Evolutionary conservation across 2,113 vertebrate species (phyloP), one percentile per base, ranked within the genome.

Genomic region (Ia io): DNA sequence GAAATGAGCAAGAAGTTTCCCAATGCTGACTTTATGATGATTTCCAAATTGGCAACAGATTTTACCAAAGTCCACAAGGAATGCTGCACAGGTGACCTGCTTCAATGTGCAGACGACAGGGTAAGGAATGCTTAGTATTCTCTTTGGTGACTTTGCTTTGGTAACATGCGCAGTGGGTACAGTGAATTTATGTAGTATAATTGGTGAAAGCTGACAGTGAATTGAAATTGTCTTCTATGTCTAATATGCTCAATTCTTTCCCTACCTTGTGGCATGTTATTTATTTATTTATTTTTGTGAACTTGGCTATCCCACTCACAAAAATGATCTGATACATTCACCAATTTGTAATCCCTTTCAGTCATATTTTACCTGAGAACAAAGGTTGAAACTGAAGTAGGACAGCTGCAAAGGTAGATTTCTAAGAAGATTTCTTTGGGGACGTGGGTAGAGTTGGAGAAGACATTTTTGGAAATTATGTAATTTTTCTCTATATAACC

Each of bases 51-150:
- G 70, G 22, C 95, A 9, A 0, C 0, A 0, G 82, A 94, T 0
- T 0, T 93, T 12, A 37, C 37, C 1, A 93, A 28, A 17, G 0
- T 97, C 83, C 30, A 95, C 93, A 63, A 47, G 7, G 98, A 98
- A 70, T 98, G 98, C 90, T 98, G 98, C 16, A 89, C 92, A 0
- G 98, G 98, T 3, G 98, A 98, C 97, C 96, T 98, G 91, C 0
- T 98, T 0, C 98, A 98, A 65, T 98, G 98, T 5, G 94, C 98
- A 77, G 97, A 98, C 70, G 98, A 98, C 87, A 98, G 94, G 96
- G 98, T 98, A 98, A 98, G 77, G 49, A 69, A 32, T 23, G 40
- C 1, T 28, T 30, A 28, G 0, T 47, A 18, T 44, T 11, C 6
- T 42, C n/a, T 88, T 71, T 37, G n/a, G 20, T 49, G 37, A 18